Evolutionary conservation across 92 coral and sea anemone genomes (phyloP), one percentile per base, ranked within the genome.

Genomic region (Paragorgia papillata): DNA sequence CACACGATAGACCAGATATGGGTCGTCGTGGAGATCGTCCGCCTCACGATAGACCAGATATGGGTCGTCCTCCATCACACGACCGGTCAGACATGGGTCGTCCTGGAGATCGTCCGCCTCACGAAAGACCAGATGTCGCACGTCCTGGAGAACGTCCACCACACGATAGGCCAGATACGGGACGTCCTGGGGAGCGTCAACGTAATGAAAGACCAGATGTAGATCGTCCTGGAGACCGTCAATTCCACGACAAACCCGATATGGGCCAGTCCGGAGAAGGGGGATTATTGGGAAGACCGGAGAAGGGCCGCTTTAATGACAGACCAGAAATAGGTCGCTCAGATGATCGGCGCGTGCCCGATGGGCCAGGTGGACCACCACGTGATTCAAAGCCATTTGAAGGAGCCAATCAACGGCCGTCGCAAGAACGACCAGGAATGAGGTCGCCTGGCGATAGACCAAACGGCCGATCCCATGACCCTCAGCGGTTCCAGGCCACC

Each of bases 371-470:
- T 46, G 53, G 75, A n/a, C 75, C 58, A 0, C 59, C 57, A 22
- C 58, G 60, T 66, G 73, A 66, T 54, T 2, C 55, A 1, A 57
- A 59, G 25, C 54, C 58, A n/a, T 9, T 7, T 7, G 53, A 46
- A 7, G 53, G 53, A 6, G 2, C 40, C 75, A 68, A 48, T 68
- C 75, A 68, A 20, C 58, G 75, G 18, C 37, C 64, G 32, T 19
- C 64, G 14, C 12, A 10, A 17, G 61, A 19, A 10, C 37, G 64
- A 14, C 37, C 75, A 27, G 43, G 43, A 37, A 37, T 37, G 43
- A 15, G 17, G 12, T 2, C 53, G n/a, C 53, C 17, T 46, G 7
- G 4, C 43, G 43, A 10, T 37, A 4, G 43, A 4, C 43, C 43
- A 10, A 4, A 37, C 43, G 43, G 10, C 4, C 43, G 6, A 37